Conservation (phyloP, 2,113 vertebrate genomes). For the Heterochromis multidens region DNA sequence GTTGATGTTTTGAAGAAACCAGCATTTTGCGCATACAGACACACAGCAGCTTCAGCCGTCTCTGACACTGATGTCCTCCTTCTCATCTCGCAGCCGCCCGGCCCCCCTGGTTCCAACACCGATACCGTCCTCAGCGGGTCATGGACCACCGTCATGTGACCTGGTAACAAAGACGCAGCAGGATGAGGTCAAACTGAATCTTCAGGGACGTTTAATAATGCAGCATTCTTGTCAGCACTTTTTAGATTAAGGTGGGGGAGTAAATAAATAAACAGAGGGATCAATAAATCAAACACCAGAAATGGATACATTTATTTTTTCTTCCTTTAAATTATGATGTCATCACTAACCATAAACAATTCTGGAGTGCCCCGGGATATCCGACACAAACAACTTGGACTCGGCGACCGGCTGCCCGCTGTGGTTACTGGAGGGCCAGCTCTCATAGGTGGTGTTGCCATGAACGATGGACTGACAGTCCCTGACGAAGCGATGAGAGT, state of each 20-base stretch:
- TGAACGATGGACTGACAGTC: constrained; percentile 76
- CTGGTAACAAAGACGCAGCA: constrained; percentile 6
- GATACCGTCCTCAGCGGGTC: constrained; percentile 84
- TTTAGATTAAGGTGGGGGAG: not conserved
- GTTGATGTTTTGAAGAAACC: constrained; percentile 81
- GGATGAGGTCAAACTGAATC: not conserved
- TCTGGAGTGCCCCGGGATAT: constrained; percentile 38
- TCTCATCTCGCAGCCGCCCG: constrained; percentile 75
- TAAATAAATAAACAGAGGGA: not conserved
- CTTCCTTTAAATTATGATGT: not conserved
- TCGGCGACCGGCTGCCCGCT: constrained; percentile 44
- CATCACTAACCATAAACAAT: constrained; percentile 71
- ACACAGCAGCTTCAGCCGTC: constrained; percentile 70
- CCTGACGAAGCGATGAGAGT: constrained; percentile 73
- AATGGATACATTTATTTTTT: not conserved
- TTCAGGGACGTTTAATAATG: not conserved
- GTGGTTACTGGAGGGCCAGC: constrained; percentile 58
- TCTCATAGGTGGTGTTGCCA: constrained; percentile 81
- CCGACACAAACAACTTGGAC: constrained; percentile 77
- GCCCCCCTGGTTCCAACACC: constrained; percentile 83
- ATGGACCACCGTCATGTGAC: constrained; percentile 81
- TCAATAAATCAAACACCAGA: not conserved
- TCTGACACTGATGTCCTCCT: constrained; percentile 75
- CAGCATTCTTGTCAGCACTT: not conserved
- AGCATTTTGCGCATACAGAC: constrained; percentile 87